Conservation (phyloP, 2,888 invertebrate genomes). For the Scaptomyza parva region DNA sequence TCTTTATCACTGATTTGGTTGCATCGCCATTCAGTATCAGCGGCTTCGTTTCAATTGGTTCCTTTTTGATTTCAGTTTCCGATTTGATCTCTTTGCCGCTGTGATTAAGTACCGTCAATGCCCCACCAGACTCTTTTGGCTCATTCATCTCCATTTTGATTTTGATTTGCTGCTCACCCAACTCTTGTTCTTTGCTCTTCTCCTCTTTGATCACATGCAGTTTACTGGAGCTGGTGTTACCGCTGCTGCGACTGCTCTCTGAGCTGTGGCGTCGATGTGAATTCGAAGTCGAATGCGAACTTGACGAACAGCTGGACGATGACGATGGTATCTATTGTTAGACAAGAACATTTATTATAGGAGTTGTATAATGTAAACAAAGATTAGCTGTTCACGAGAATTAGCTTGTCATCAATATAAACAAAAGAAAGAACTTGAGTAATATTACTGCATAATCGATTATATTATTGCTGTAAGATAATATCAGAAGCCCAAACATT, state of each 20-base stretch:
- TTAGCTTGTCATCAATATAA: background rate
- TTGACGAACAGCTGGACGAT: slow-evolving; percentile 67
- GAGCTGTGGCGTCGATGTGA: slow-evolving; percentile 78
- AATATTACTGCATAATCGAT: background rate
- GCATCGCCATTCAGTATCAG: slow-evolving; percentile 60
- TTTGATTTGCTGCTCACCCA: slow-evolving; percentile 29
- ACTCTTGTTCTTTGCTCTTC: slow-evolving; percentile 28
- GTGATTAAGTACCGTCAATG: slow-evolving; percentile 51
- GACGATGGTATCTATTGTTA: slow-evolving; percentile 58
- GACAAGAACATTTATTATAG: background rate
- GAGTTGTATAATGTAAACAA: background rate
- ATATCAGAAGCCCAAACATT: background rate
- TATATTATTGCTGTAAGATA: no score
- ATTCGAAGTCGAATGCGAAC: slow-evolving; percentile 61
- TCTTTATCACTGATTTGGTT: slow-evolving; percentile 58
- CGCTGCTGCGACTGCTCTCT: slow-evolving; percentile 81
- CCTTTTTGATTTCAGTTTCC: slow-evolving; percentile 63
- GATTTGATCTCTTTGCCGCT: slow-evolving; percentile 40
- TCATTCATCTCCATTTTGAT: slow-evolving; percentile 47
- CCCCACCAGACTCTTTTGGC: slow-evolving; percentile 11
- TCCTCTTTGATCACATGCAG: slow-evolving; percentile 42
- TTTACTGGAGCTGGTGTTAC: slow-evolving; percentile 62
- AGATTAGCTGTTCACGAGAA: background rate
- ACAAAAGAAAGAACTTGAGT: background rate
- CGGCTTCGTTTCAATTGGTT: slow-evolving; percentile 44